phyloP scores from a whole-genome alignment of 1,140 invertebrate species.

The Anadara kagoshimensis region DNA sequence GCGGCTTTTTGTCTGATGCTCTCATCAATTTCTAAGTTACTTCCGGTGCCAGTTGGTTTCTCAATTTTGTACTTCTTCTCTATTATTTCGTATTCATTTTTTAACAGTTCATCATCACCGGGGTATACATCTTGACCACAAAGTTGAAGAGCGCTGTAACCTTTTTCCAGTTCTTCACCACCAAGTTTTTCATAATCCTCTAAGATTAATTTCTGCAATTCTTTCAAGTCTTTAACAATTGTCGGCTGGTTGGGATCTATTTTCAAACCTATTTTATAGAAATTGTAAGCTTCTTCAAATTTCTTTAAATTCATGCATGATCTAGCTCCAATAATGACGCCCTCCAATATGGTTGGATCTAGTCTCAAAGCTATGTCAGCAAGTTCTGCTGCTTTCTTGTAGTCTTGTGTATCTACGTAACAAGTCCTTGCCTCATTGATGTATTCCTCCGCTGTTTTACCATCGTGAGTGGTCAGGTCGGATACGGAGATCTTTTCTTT shows the following conservation, averaged over 20 bases:
- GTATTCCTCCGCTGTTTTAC: no score
- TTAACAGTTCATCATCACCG: constrained; percentile 61
- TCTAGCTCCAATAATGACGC: constrained; percentile 19
- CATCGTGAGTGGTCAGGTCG: no score
- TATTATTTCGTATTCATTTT: constrained; percentile 62
- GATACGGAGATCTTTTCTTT: no score
- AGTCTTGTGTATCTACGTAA: constrained; percentile 6
- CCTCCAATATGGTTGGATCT: background rate
- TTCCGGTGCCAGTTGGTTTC: constrained; percentile 12
- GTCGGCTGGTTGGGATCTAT: constrained; percentile 48
- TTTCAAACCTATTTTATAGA: constrained; percentile 31
- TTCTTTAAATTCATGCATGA: constrained; percentile 34
- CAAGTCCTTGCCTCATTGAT: no score
- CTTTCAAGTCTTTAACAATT: constrained; percentile 48
- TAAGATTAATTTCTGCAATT: constrained; percentile 51
- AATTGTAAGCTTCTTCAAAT: constrained; percentile 31
- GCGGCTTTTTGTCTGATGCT: constrained; percentile 40
- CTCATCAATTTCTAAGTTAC: background rate
- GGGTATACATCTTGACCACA: constrained; percentile 64
- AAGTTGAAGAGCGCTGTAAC: constrained; percentile 62
- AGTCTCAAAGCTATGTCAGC: constrained; percentile 12
- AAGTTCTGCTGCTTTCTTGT: constrained; percentile 9
- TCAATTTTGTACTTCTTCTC: constrained; percentile 59
- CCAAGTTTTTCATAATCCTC: constrained; percentile 43
- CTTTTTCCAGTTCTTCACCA: constrained; percentile 37